Evolutionary conservation across 1,140 invertebrate species (phyloP).

Genomic region (Periplaneta americana): DNA sequence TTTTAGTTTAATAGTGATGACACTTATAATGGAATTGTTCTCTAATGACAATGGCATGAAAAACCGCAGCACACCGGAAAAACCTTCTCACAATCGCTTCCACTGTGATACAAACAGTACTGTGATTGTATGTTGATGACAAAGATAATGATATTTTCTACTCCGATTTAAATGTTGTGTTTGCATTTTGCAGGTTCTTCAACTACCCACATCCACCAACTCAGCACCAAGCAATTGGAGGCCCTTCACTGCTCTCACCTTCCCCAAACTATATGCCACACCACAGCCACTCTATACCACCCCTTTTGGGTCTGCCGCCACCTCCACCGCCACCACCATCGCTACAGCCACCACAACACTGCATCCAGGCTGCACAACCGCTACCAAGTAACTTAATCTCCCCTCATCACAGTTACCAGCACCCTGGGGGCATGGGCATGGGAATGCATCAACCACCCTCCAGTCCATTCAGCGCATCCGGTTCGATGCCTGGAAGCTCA

Average conservation of each 20-base stretch:
- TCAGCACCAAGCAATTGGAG: slow-evolving; percentile 5
- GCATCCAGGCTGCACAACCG: slow-evolving; percentile 28
- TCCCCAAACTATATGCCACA: slow-evolving; percentile 20
- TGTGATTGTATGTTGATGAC: too few relatives aligned
- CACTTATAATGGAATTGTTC: too few relatives aligned
- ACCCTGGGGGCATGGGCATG: neutral
- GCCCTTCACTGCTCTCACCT: neutral
- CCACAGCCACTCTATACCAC: slow-evolving; percentile 29
- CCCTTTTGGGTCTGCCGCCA: slow-evolving; percentile 34
- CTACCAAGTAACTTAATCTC: slow-evolving; percentile 32
- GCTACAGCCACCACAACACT: slow-evolving; percentile 22
- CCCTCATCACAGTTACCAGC: slow-evolving; percentile 6
- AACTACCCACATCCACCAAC: slow-evolving; percentile 42
- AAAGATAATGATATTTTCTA: neutral
- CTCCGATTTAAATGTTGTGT: neutral
- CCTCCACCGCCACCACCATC: slow-evolving; percentile 34
- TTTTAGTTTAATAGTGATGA: too few relatives aligned
- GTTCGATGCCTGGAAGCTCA: neutral
- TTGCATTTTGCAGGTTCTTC: slow-evolving; percentile 41
- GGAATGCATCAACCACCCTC: neutral
- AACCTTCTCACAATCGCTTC: too few relatives aligned
- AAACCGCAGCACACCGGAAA: too few relatives aligned
- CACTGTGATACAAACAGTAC: too few relatives aligned
- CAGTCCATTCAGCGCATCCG: neutral
- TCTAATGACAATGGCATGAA: too few relatives aligned